These are phyloP conservation scores for Homalodisca vitripennis DNA, from an alignment of 1,140 invertebrate genomes.

Conservation along the genomic window DNA sequence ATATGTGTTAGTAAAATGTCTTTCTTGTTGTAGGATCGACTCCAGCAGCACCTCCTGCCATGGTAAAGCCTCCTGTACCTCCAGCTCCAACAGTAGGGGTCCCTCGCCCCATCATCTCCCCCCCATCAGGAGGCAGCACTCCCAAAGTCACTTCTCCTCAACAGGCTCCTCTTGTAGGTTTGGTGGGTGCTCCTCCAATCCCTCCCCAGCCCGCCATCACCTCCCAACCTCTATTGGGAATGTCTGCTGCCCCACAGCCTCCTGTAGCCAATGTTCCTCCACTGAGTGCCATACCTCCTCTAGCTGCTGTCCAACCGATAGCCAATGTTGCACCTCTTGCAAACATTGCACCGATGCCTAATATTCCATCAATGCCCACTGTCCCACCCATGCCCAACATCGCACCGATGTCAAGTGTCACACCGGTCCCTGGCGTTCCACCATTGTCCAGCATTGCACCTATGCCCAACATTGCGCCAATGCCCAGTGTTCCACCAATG, in stretches of 20 bases:
- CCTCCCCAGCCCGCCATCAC: slow-evolving; percentile 30
- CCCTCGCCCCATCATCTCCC: slow-evolving; percentile 32
- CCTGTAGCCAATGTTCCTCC: slow-evolving; percentile 38
- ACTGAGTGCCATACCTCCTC: slow-evolving; percentile 41
- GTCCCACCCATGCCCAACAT: no score
- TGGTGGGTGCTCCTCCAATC: slow-evolving; percentile 13
- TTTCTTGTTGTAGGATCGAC: not conserved
- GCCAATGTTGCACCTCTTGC: slow-evolving; percentile 39
- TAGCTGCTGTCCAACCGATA: slow-evolving; percentile 34
- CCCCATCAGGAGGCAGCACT: slow-evolving; percentile 28
- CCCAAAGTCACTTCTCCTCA: slow-evolving; percentile 22
- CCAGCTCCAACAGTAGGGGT: slow-evolving; percentile 43
- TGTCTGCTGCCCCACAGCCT: slow-evolving; percentile 30
- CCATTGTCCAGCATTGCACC: no score
- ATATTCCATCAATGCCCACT: no score
- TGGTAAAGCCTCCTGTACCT: slow-evolving; percentile 41
- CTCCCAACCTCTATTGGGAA: slow-evolving; percentile 28
- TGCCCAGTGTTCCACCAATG: slow-evolving; percentile 40
- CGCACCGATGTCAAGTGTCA: no score
- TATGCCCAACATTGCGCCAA: slow-evolving; percentile 39
- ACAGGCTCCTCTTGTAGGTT: slow-evolving; percentile 22
- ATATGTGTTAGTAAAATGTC: no score
- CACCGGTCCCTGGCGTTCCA: no score
- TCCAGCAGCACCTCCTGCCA: slow-evolving; percentile 34
- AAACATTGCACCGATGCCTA: no score